These are phyloP conservation scores for human DNA, from an alignment of 2,113 vertebrate genomes.

Conservation along the genomic window GRCh38 chr1:216671501-216672000, in stretches of 20 bases:
- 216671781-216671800: neutral
- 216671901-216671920: neutral
- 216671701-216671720: neutral
- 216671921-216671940: too few species aligned
- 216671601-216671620: neutral
- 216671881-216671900: neutral
- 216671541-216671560: neutral
- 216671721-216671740: neutral
- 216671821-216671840: neutral
- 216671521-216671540: neutral
- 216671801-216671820: neutral
- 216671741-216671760: neutral
- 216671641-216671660: neutral
- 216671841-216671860: neutral
- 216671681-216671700: neutral
- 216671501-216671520: neutral
- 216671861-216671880: neutral
- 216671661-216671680: neutral
- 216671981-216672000: neutral
- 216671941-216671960: constrained; percentile 1
- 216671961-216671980: neutral
- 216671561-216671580: neutral
- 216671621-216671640: neutral
- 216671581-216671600: neutral
- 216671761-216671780: neutral